Percentiles rank a stretch among this genome's conserved stretches.
Evolutionary conservation across 2,797 vertebrate species (phyloP).

Genomic region (Antennarius maculatus): DNA sequence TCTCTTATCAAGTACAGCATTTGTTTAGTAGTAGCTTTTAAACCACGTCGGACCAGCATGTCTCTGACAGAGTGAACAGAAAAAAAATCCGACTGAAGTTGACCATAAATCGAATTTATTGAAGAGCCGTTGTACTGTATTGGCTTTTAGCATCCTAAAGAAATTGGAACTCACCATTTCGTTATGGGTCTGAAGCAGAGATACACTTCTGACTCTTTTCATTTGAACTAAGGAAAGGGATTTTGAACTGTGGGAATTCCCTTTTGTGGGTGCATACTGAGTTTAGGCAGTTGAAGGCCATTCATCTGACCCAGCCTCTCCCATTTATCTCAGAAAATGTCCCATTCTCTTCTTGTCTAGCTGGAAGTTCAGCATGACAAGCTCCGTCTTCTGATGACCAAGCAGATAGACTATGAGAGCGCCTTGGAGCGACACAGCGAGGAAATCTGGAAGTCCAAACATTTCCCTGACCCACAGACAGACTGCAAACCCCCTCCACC

Average conservation of each 20-base stretch:
- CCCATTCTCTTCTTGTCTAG: slow-evolving; percentile 65
- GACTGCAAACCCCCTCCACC: slow-evolving; percentile 92
- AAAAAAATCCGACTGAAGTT: neutral
- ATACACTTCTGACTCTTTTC: slow-evolving; percentile 8
- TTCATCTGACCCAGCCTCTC: slow-evolving; percentile 1
- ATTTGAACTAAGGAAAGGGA: slow-evolving; percentile 2
- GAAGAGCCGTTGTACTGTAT: slow-evolving; percentile 22
- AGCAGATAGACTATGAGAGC: slow-evolving; percentile 92
- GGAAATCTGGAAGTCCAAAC: slow-evolving; percentile 86
- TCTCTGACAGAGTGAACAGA: neutral
- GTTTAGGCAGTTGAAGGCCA: neutral
- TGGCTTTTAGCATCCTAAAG: slow-evolving; percentile 5
- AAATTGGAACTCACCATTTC: neutral
- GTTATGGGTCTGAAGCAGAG: slow-evolving; percentile 8
- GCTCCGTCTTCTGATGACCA: slow-evolving; percentile 89
- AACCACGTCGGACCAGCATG: neutral
- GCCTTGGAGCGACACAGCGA: slow-evolving; percentile 88
- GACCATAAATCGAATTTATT: no score
- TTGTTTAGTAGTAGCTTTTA: slow-evolving; percentile 2
- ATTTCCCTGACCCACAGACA: slow-evolving; percentile 88
- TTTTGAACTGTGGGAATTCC: slow-evolving; percentile 17
- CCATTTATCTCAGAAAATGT: neutral
- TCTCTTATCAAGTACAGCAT: slow-evolving; percentile 22
- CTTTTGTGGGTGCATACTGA: neutral
- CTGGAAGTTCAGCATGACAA: slow-evolving; percentile 92